Percentiles rank a stretch among this genome's conserved stretches.
phyloP scores from a whole-genome alignment of 2,797 vertebrate genomes.

The Naso thynnoides region DNA sequence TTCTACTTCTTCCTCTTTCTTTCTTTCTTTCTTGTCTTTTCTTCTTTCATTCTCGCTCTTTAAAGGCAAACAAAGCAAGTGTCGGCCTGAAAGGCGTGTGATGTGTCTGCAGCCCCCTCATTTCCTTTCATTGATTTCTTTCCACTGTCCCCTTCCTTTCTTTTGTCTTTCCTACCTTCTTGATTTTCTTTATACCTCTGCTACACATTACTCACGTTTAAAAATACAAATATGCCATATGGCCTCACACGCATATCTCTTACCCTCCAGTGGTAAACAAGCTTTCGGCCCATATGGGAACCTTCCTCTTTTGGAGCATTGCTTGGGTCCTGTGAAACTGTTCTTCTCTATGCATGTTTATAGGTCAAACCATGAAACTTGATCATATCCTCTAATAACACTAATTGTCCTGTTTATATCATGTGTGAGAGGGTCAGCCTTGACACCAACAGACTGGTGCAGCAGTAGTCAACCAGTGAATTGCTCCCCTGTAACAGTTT shows the following conservation, averaged over 20 bases:
- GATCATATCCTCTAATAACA: slow-evolving; percentile 66
- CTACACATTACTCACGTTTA: slow-evolving; percentile 11
- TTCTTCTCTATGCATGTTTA: slow-evolving; percentile 45
- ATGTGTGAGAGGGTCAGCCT: slow-evolving; percentile 37
- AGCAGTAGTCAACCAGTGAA: slow-evolving; percentile 71
- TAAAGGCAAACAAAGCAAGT: slow-evolving; percentile 61
- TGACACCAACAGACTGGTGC: slow-evolving; percentile 57
- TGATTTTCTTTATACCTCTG: neutral
- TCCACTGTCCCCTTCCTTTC: slow-evolving; percentile 6
- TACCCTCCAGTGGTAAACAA: slow-evolving; percentile 16
- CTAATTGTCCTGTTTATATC: slow-evolving; percentile 71
- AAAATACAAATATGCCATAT: slow-evolving; percentile 35
- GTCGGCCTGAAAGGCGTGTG: slow-evolving; percentile 42
- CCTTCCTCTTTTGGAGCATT: slow-evolving; percentile 19
- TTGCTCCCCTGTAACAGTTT: slow-evolving; percentile 76
- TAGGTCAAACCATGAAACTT: slow-evolving; percentile 66
- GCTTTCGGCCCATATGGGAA: slow-evolving; percentile 30
- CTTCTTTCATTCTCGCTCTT: slow-evolving; percentile 33
- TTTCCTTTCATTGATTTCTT: slow-evolving; percentile 27
- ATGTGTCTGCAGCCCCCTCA: slow-evolving; percentile 21
- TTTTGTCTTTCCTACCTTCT: slow-evolving; percentile 6
- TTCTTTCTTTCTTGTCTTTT: slow-evolving; percentile 40
- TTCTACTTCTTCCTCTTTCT: slow-evolving; percentile 60
- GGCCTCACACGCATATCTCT: slow-evolving; percentile 7
- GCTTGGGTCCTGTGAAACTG: slow-evolving; percentile 46